A percentile compares a stretch with the other conserved stretches of the same genome.
Conservation (phyloP, 1,140 invertebrate genomes). For the Drosophila hydei region DNA sequence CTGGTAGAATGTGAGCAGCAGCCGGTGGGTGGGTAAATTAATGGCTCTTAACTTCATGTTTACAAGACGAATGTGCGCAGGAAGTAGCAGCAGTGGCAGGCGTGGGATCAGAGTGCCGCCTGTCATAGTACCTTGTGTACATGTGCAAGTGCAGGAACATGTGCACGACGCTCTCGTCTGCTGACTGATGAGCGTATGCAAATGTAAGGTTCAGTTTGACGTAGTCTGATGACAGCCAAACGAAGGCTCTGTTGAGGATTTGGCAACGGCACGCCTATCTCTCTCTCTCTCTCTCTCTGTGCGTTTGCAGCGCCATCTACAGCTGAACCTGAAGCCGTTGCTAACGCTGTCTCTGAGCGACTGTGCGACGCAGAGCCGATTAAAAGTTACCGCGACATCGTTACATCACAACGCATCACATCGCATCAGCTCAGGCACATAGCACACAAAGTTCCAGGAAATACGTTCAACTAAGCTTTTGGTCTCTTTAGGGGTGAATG, state of each 20-base stretch:
- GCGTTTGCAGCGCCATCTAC: slow-evolving; percentile 1
- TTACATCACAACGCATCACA: slow-evolving; percentile 43
- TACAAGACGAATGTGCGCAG: slow-evolving; percentile 80
- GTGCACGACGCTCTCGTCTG: slow-evolving; percentile 23
- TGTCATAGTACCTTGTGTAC: too few species aligned
- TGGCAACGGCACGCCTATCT: slow-evolving; percentile 14
- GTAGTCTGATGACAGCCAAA: slow-evolving; percentile 61
- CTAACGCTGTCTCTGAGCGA: slow-evolving; percentile 37
- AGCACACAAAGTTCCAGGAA: slow-evolving; percentile 20
- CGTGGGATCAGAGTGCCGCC: too few species aligned
- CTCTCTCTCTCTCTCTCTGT: background rate
- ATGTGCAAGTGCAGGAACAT: slow-evolving; percentile 30
- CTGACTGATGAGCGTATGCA: slow-evolving; percentile 77
- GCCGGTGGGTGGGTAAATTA: slow-evolving; percentile 62
- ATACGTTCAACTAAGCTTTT: slow-evolving; percentile 1
- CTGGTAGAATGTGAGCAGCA: slow-evolving; percentile 10
- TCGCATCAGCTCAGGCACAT: slow-evolving; percentile 23
- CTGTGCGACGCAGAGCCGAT: slow-evolving; percentile 69
- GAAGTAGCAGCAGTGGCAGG: slow-evolving; percentile 8
- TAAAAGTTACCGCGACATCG: slow-evolving; percentile 78
- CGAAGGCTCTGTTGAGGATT: slow-evolving; percentile 33
- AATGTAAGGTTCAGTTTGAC: slow-evolving; percentile 65
- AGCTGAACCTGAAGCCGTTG: slow-evolving; percentile 2
- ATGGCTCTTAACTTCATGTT: slow-evolving; percentile 81
- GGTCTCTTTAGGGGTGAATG: background rate